Evolutionary conservation across 2,113 vertebrate species (phyloP), one percentile per base, ranked within the genome.

Genomic region (Myiopsitta monachus): DNA sequence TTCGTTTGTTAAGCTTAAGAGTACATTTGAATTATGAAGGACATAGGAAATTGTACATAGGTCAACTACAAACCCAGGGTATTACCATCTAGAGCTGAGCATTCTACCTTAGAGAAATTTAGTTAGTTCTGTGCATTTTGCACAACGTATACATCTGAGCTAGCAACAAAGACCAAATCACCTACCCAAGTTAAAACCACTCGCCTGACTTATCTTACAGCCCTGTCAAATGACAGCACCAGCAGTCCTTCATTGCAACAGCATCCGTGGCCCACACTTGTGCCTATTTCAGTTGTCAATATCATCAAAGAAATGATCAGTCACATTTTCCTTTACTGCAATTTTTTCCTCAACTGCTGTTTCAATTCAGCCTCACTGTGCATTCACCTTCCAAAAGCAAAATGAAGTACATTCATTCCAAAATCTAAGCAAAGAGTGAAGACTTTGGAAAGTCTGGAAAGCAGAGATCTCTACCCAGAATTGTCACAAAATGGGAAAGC

Each of bases 1-100:
- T 70, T 70, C 24, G 18, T 70, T 67, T 55, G 59, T 78, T 91
- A 88, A 93, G 49, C n/a, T 62, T 84, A 68, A 88, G 54, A 90
- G 63, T 38, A 44, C 22, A 61, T 59, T 70, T 46, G 55, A 88
- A 52, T 38, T 47, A 46, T 38, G 38, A 49, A 80, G 75, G 52
- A 55, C 57, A 19, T 2, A 11, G 9, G 21, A 90, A 93, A 96
- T 61, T 46, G 39, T 57, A 73, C 62, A 75, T 19, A 24, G 47
- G 78, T 64, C 62, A 94, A 18, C 55, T 30, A 39, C 31, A 78
- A 70, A 59, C 5, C 8, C 2, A 3, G 18, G 31, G 23, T 67
- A 30, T 18, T 36, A 30, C 28, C 51, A 26, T 49, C 41, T 51
- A 67, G 28, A 38, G 9, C 27, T 66, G 44, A 88, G 41, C 39